Evolutionary conservation across 2,797 vertebrate species (phyloP).

Genomic region (Oryzias sinensis): DNA sequence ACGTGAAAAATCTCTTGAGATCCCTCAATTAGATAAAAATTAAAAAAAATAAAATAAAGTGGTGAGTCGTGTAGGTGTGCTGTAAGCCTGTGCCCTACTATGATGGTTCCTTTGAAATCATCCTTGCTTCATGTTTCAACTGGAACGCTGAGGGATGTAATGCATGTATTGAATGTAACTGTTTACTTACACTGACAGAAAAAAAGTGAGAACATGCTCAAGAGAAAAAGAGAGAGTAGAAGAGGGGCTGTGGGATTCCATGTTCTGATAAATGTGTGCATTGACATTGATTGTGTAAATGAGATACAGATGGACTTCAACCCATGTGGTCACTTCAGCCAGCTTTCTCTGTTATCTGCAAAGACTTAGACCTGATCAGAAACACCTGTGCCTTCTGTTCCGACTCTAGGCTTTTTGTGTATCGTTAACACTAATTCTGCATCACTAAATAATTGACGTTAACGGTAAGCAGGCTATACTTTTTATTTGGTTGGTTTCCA

Average conservation of each 20-base stretch:
- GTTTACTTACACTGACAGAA: not conserved
- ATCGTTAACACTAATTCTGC: constrained; percentile 1
- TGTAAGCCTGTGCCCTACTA: not conserved
- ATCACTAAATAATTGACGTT: constrained; percentile 18
- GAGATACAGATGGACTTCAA: constrained; percentile 36
- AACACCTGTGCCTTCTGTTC: constrained; percentile 28
- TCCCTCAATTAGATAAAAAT: not conserved
- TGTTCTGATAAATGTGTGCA: constrained; percentile 14
- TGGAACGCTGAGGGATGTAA: not conserved
- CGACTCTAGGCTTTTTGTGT: not conserved
- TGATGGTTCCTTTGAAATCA: constrained; percentile 51
- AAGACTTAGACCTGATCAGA: constrained; percentile 26
- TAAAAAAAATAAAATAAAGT: no score
- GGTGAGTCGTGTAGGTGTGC: not conserved
- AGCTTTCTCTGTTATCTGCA: constrained; percentile 20
- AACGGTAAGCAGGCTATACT: constrained; percentile 10
- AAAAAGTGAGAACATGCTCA: not conserved
- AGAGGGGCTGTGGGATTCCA: not conserved
- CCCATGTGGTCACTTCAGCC: constrained; percentile 8
- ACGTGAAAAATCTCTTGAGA: not conserved
- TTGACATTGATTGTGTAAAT: constrained; percentile 25
- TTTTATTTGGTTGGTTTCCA: not conserved
- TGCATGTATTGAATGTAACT: not conserved
- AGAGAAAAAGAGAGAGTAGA: not conserved
- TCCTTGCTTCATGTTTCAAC: constrained; percentile 40